Percentiles rank a stretch among this genome's conserved stretches.
Evolutionary conservation across 2,888 invertebrate species (phyloP).

Genomic region (Leptopilina drosophilae): DNA sequence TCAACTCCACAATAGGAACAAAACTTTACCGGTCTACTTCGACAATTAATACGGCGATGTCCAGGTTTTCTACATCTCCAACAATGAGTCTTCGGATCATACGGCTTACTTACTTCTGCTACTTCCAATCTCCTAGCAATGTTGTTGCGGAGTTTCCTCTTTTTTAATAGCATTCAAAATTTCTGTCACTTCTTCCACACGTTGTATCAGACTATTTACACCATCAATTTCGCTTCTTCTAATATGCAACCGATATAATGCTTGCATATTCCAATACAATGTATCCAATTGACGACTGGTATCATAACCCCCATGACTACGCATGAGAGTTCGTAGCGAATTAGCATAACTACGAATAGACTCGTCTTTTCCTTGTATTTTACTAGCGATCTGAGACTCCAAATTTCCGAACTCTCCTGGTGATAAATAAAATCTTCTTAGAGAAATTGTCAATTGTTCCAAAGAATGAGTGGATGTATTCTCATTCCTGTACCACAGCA

Average conservation of each 20-base stretch:
- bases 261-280: background rate
- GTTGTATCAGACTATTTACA: background rate
- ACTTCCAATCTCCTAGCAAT: background rate
- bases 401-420: background rate
- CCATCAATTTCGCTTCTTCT: background rate
- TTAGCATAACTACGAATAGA: background rate
- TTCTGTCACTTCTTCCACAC: background rate
- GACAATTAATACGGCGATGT: background rate
- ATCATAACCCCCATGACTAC: background rate
- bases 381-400: background rate
- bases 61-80: background rate
- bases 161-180: background rate
- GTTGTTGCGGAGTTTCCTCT: background rate
- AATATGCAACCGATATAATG: background rate
- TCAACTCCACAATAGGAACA: slow-evolving; percentile 1
- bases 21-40: background rate
- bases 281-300: background rate
- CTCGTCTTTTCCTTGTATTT: background rate
- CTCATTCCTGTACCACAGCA: background rate
- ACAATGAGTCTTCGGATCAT: background rate
- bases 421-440: background rate
- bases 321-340: background rate
- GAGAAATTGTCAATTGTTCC: background rate
- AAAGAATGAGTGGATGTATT: background rate
- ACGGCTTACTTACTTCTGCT: background rate